Conservation (phyloP, 2,113 vertebrate genomes). For the Salminus brasiliensis region DNA sequence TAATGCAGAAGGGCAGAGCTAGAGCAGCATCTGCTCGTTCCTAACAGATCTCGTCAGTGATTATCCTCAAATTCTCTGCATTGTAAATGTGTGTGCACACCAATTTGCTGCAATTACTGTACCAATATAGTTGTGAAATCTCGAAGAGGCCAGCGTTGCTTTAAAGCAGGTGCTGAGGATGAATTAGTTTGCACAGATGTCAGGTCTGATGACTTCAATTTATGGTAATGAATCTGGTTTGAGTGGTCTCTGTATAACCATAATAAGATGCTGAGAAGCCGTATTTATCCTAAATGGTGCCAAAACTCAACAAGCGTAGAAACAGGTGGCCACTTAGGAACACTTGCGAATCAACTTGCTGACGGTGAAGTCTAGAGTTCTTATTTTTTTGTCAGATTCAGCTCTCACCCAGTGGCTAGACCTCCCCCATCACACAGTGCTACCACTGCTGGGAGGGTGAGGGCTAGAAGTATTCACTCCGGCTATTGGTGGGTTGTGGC, state of each 20-base stretch:
- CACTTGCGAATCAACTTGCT: neutral
- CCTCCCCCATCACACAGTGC: no score
- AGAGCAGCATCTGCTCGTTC: neutral
- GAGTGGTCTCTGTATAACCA: slow-evolving; percentile 12
- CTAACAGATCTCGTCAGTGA: neutral
- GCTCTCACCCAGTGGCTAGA: no score
- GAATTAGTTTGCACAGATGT: slow-evolving; percentile 25
- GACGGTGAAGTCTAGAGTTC: neutral
- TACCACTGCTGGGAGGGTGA: no score
- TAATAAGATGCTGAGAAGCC: neutral
- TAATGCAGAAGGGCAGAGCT: neutral
- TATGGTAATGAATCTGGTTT: slow-evolving; percentile 42
- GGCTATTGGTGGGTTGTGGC: no score
- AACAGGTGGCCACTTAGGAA: slow-evolving; percentile 24
- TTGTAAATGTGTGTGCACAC: slow-evolving; percentile 5
- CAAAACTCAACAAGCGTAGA: slow-evolving; percentile 9
- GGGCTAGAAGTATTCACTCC: no score
- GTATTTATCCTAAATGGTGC: neutral
- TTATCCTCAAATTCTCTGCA: slow-evolving; percentile 1
- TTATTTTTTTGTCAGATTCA: no score
- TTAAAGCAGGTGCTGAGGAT: slow-evolving; percentile 23
- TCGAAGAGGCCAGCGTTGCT: neutral
- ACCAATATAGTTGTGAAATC: slow-evolving; percentile 8
- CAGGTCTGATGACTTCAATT: slow-evolving; percentile 13
- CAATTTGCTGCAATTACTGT: slow-evolving; percentile 39